Percentiles rank a stretch among this genome's conserved stretches.
These are phyloP conservation scores for Sclerurus mexicanus DNA, from an alignment of 2,113 vertebrate genomes.

Conservation along the genomic window DNA sequence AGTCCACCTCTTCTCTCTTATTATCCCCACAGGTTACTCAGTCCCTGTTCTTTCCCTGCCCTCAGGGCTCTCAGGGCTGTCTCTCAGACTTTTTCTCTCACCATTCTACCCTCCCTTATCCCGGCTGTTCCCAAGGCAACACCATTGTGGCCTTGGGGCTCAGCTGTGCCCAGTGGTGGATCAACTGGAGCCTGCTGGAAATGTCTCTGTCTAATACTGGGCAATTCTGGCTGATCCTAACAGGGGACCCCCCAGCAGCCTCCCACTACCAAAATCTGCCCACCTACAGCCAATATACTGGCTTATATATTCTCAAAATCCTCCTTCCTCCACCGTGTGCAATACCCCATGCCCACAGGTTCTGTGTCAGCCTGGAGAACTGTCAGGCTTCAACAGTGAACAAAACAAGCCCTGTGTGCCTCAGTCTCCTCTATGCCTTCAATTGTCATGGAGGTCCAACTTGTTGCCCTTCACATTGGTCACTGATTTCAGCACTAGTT, in stretches of 20 bases:
- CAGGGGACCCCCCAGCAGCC: fast-evolving
- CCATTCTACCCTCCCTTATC: background rate
- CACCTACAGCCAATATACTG: background rate
- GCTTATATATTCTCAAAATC: background rate
- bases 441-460: background rate
- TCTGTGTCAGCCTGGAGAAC: background rate
- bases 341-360: background rate
- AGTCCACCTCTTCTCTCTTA: background rate
- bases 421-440: background rate
- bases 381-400: fast-evolving
- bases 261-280: background rate
- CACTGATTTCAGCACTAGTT: background rate
- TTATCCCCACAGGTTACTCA: background rate
- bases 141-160: fast-evolving
- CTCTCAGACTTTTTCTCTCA: background rate
- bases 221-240: background rate
- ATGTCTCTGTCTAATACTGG: fast-evolving
- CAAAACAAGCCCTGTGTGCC: background rate
- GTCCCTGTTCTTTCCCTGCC: background rate
- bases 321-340: background rate
- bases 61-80: background rate
- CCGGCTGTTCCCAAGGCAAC: fast-evolving
- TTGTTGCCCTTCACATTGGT: background rate
- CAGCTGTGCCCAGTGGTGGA: fast-evolving
- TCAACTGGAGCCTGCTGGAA: fast-evolving